Evolutionary conservation across 1,140 invertebrate genomes (phyloP).

Genomic region (Pemphigus obesinymphae): DNA sequence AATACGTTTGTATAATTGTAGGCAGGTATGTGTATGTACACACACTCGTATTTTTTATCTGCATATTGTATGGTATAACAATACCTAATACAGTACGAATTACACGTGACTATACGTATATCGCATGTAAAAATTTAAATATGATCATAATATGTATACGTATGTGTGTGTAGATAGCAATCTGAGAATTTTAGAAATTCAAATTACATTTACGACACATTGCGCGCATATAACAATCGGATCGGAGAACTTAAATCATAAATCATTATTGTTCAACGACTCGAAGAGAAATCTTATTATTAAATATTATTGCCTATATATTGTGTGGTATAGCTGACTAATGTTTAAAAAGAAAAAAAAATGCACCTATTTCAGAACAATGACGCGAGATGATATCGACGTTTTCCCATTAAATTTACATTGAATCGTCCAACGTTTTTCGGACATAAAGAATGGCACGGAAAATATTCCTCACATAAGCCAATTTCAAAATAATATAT

Average conservation of each 20-base stretch:
- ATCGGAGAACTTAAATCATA: background rate
- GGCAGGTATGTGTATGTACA: background rate
- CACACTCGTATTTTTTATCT: too few species aligned
- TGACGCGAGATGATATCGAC: background rate
- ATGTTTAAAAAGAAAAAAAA: background rate
- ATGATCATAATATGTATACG: background rate
- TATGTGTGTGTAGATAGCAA: background rate
- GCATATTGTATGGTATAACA: too few species aligned
- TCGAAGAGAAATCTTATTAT: background rate
- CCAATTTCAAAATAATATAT: too few species aligned
- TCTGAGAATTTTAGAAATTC: constrained; percentile 1
- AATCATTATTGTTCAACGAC: background rate
- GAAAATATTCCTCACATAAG: too few species aligned
- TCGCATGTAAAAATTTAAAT: background rate
- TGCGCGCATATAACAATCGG: too few species aligned
- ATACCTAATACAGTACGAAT: background rate
- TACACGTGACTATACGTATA: background rate
- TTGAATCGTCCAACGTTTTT: background rate
- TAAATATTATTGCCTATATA: background rate
- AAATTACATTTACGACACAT: background rate
- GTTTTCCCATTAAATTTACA: background rate
- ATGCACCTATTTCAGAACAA: background rate
- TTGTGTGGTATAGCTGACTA: background rate
- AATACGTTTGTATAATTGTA: background rate
- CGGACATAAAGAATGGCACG: too few species aligned